Conservation (phyloP, 2,113 vertebrate genomes). For the human (Homo sapiens) region GRCh38 chr13:56917001-56917500, state of each 20-base stretch:
- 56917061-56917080: constrained; percentile 10
- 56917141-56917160: constrained; percentile 11
- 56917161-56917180: neutral
- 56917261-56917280: neutral
- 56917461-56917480: neutral
- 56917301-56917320: neutral
- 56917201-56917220: neutral
- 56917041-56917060: neutral
- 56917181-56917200: neutral
- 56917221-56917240: neutral
- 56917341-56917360: neutral
- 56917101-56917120: neutral
- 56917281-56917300: neutral
- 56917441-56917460: neutral
- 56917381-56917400: neutral
- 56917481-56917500: neutral
- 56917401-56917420: neutral
- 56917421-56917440: neutral
- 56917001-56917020: neutral
- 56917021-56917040: constrained; percentile 32
- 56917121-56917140: neutral
- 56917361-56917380: neutral
- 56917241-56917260: neutral
- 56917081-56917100: neutral
- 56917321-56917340: neutral